Evolutionary conservation across 2,888 invertebrate species (phyloP).

Genomic region (Cybosia mesomella): DNA sequence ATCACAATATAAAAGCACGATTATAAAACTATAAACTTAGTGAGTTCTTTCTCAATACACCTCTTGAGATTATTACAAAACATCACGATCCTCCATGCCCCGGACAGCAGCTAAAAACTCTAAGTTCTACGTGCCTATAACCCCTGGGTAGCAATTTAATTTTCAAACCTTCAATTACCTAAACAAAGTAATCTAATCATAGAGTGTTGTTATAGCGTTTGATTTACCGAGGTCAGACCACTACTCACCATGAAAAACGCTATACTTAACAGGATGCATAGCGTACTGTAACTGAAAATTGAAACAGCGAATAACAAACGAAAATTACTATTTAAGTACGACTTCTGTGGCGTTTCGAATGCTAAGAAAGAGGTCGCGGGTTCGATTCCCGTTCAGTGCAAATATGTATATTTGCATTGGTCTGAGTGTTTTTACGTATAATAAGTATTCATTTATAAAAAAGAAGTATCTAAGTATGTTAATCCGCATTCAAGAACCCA

Average conservation of each 20-base stretch:
- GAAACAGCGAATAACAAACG: neutral
- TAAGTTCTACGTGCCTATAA: neutral
- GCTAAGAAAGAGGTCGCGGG: too few relatives aligned
- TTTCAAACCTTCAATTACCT: conserved; percentile 2
- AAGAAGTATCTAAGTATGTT: too few relatives aligned
- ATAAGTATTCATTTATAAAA: too few relatives aligned
- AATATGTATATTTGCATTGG: too few relatives aligned
- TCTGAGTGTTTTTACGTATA: too few relatives aligned
- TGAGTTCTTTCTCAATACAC: neutral
- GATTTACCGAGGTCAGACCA: conserved; percentile 1
- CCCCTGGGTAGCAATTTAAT: neutral
- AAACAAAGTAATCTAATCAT: conserved; percentile 4
- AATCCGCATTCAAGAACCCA: too few relatives aligned
- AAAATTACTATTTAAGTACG: neutral
- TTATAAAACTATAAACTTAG: neutral
- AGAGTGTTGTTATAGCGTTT: conserved; percentile 1
- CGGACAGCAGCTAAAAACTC: too few relatives aligned
- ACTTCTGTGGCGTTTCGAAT: too few relatives aligned
- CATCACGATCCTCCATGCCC: too few relatives aligned
- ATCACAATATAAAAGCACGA: neutral
- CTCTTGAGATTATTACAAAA: neutral
- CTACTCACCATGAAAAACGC: conserved; percentile 1
- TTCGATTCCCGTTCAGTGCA: too few relatives aligned
- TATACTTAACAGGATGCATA: neutral
- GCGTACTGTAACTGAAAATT: neutral